These are phyloP conservation scores for Aelia acuminata DNA, from an alignment of 2,888 invertebrate species.

Conservation along the genomic window DNA sequence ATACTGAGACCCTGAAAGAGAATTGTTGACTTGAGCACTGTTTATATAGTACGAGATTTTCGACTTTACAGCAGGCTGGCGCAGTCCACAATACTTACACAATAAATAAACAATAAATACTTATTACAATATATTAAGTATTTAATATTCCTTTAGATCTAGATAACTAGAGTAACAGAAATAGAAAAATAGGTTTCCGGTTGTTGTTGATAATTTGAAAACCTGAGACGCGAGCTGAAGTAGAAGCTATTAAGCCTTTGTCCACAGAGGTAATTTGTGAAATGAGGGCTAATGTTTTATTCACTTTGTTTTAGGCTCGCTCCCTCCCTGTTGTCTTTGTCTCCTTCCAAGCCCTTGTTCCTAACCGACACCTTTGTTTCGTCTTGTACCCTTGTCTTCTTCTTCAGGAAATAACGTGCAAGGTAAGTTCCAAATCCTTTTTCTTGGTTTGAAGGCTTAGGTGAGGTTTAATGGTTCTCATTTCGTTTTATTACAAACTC, in stretches of 20 bases:
- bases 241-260: conserved; percentile 33
- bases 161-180: too few species aligned
- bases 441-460: neutral
- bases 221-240: conserved; percentile 15
- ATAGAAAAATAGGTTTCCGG: neutral
- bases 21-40: too few species aligned
- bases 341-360: neutral
- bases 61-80: too few species aligned
- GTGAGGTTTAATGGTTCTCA: neutral
- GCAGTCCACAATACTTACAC: too few species aligned
- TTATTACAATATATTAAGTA: too few species aligned
- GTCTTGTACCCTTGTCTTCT: conserved; percentile 10
- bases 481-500: neutral
- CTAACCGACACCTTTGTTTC: conserved; percentile 40
- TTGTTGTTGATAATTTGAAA: conserved; percentile 35
- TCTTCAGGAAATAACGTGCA: neutral
- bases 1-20: too few species aligned
- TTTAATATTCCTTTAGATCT: too few species aligned
- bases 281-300: conserved; percentile 47
- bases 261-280: conserved; percentile 46
- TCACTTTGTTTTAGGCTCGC: conserved; percentile 46
- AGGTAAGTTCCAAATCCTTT: neutral
- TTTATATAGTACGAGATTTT: too few species aligned
- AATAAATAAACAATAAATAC: too few species aligned
- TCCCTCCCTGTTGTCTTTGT: conserved; percentile 36